Evolutionary conservation across 2,888 invertebrate species (phyloP).

Genomic region (Himalopsyche kuldschensis): DNA sequence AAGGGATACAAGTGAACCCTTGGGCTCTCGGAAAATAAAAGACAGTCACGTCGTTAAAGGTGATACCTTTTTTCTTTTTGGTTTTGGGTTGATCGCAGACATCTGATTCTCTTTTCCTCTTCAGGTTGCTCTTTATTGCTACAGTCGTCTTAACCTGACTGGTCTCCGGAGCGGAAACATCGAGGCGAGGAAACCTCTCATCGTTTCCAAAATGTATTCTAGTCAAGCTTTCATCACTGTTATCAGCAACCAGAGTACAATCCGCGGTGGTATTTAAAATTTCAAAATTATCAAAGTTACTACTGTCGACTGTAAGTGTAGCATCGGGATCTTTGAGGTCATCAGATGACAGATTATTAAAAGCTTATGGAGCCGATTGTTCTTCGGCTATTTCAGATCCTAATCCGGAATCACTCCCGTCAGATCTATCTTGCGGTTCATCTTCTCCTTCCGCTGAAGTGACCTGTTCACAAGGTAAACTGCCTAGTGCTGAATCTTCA

Average conservation of each 20-base stretch:
- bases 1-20: constrained; percentile 90
- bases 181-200: not conserved
- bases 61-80: constrained; percentile 78
- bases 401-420: constrained; percentile 82
- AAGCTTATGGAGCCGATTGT: constrained; percentile 30
- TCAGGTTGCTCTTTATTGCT: constrained; percentile 65
- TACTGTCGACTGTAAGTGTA: constrained; percentile 26
- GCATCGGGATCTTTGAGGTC: constrained; percentile 40
- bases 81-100: constrained; percentile 52
- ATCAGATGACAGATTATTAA: constrained; percentile 43
- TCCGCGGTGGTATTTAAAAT: constrained; percentile 5
- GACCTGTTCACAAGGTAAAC: constrained; percentile 57
- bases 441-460: constrained; percentile 56
- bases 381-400: constrained; percentile 75
- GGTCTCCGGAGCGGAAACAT: constrained; percentile 29
- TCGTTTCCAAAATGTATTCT: constrained; percentile 18
- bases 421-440: constrained; percentile 70
- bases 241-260: not conserved
- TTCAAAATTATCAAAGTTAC: constrained; percentile 35
- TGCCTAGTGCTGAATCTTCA: constrained; percentile 66
- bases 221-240: constrained; percentile 34
- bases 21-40: constrained; percentile 93
- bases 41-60: constrained; percentile 90
- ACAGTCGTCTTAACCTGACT: constrained; percentile 43
- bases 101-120: constrained; percentile 60